These are phyloP conservation scores for Lampris incognitus DNA, from an alignment of 2,113 vertebrate genomes.

Conservation along the genomic window DNA sequence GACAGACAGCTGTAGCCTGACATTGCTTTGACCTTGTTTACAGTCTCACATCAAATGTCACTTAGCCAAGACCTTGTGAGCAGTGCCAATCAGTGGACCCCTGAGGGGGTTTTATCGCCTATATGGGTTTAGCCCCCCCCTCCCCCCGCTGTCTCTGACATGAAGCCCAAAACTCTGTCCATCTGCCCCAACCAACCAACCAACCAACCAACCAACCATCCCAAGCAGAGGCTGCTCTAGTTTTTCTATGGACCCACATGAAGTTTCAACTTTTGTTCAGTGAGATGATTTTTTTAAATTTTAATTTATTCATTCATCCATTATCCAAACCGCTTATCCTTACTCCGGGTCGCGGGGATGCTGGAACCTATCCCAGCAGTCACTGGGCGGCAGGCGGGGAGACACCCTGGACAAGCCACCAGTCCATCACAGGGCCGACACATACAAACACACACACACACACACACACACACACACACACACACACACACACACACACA, in stretches of 20 bases:
- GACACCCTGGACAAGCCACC: too few species aligned
- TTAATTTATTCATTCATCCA: background rate
- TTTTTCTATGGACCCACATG: background rate
- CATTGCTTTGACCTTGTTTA: conserved; percentile 80
- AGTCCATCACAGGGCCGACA: too few species aligned
- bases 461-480: too few species aligned
- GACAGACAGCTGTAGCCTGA: conserved; percentile 60
- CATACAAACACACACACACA: too few species aligned
- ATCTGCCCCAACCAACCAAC: conserved; percentile 17
- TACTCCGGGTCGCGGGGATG: too few species aligned
- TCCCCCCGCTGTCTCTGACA: conserved; percentile 52
- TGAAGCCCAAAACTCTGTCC: conserved; percentile 27
- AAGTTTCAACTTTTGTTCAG: background rate
- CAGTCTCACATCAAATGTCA: conserved; percentile 61
- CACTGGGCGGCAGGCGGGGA: too few species aligned
- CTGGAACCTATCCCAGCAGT: too few species aligned
- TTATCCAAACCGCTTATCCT: too few species aligned
- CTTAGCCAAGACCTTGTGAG: conserved; percentile 73
- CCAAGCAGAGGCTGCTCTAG: background rate
- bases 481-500: too few species aligned
- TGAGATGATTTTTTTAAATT: background rate
- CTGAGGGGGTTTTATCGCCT: conserved; percentile 44
- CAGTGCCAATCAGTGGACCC: conserved; percentile 62
- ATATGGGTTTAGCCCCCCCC: conserved; percentile 53
- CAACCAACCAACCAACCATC: conserved; percentile 22